Evolutionary conservation across 2,888 invertebrate genomes (phyloP).

Genomic region (Drosophila lutescens): DNA sequence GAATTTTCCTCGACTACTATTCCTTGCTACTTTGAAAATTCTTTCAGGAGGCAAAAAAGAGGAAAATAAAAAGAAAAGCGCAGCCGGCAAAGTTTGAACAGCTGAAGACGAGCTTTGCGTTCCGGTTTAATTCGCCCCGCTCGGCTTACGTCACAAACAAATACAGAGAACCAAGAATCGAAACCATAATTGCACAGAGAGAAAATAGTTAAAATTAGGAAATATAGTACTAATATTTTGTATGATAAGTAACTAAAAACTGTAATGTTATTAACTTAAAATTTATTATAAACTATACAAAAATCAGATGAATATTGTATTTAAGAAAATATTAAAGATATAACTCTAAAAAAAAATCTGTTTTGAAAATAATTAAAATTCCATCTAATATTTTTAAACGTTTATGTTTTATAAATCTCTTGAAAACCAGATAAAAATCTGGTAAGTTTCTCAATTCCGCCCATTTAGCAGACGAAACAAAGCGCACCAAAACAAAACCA

Average conservation of each 20-base stretch:
- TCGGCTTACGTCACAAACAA: slow-evolving; percentile 63
- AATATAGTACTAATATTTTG: not conserved
- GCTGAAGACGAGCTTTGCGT: slow-evolving; percentile 45
- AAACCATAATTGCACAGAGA: not conserved
- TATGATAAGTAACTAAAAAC: too few species aligned
- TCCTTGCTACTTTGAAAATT: slow-evolving; percentile 56
- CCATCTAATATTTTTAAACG: too few species aligned
- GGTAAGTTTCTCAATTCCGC: not conserved
- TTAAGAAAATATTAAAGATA: too few species aligned
- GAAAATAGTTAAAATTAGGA: not conserved
- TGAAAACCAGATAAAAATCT: not conserved
- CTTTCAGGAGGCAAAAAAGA: slow-evolving; percentile 54
- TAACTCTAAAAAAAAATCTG: too few species aligned
- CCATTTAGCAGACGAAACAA: slow-evolving; percentile 13
- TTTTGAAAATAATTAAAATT: too few species aligned
- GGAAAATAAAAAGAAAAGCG: slow-evolving; percentile 45
- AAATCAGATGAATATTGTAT: too few species aligned
- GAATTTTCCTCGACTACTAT: slow-evolving; percentile 36
- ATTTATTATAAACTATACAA: too few species aligned
- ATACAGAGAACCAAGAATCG: slow-evolving; percentile 33
- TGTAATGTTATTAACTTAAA: too few species aligned
- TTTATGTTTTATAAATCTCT: too few species aligned
- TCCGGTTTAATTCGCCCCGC: slow-evolving; percentile 45
- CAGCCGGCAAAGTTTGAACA: slow-evolving; percentile 63
- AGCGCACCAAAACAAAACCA: slow-evolving; percentile 26